phyloP scores from a whole-genome alignment of 2,888 invertebrate species.

The Ormyrus pomaceus region DNA sequence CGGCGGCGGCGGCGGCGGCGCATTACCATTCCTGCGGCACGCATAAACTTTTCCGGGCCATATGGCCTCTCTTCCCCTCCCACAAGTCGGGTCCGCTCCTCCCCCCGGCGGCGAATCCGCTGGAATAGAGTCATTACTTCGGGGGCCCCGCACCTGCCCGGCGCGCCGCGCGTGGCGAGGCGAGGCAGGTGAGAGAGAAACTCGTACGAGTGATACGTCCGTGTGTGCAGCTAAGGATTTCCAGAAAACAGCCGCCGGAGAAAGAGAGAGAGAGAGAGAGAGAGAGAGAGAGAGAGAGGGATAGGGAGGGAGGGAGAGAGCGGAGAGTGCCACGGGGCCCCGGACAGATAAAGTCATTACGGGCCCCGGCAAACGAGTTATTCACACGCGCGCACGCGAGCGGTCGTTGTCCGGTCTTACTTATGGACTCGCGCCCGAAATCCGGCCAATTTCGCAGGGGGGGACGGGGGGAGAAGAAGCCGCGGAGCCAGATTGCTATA shows the following conservation, averaged over 20 bases:
- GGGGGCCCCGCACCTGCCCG: constrained; percentile 56
- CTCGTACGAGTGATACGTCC: no score
- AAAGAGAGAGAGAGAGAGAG: background rate
- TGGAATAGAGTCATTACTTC: constrained; percentile 61
- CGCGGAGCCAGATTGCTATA: no score
- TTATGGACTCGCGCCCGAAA: background rate
- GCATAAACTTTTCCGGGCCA: no score
- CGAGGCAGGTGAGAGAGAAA: background rate
- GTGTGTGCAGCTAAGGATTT: no score
- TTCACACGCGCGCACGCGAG: constrained; percentile 50
- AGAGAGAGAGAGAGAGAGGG: background rate
- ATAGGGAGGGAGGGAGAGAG: background rate
- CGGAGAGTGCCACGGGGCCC: constrained; percentile 31
- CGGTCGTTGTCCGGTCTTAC: constrained; percentile 28
- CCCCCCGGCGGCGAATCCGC: constrained; percentile 30
- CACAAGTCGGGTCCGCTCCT: no score
- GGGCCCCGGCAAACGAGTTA: constrained; percentile 51
- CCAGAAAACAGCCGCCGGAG: no score
- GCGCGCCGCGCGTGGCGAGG: background rate
- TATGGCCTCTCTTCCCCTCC: no score
- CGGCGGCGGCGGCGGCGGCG: constrained; percentile 4
- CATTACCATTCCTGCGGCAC: constrained; percentile 4
- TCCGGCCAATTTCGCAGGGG: constrained; percentile 37
- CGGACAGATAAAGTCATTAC: constrained; percentile 55
- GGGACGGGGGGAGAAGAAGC: no score